Conservation (phyloP, 2,888 invertebrate genomes). For the Trissonchulus sp. region DNA sequence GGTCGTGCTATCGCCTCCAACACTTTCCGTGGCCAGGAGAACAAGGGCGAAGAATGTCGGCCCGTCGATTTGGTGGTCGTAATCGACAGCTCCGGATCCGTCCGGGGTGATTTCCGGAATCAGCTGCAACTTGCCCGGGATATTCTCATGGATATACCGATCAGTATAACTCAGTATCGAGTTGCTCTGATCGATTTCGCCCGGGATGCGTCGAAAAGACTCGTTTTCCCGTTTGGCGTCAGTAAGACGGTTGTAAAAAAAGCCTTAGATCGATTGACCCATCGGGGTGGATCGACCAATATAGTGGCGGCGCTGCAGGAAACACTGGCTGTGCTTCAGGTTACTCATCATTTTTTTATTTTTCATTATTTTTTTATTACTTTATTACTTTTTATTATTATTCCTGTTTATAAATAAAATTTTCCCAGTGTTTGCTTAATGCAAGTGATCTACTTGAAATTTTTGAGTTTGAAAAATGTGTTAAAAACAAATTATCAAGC, state of each 20-base stretch:
- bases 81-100: constrained; percentile 13
- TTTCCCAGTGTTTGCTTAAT: no score
- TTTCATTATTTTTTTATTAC: no score
- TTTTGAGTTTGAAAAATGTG: no score
- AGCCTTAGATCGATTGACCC: neutral
- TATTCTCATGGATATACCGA: neutral
- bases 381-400: no score
- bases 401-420: no score
- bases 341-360: no score
- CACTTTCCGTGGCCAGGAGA: no score
- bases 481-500: no score
- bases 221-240: neutral
- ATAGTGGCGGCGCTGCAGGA: constrained; percentile 16
- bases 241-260: neutral
- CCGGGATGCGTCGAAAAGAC: neutral
- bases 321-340: neutral
- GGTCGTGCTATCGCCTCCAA: no score
- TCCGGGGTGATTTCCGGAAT: neutral
- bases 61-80: constrained; percentile 15
- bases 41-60: neutral
- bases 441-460: no score
- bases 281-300: constrained; percentile 21
- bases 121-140: neutral
- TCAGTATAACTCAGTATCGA: neutral
- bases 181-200: neutral